phyloP scores from a whole-genome alignment of 1,140 invertebrate genomes.

The Nasonia giraulti region DNA sequence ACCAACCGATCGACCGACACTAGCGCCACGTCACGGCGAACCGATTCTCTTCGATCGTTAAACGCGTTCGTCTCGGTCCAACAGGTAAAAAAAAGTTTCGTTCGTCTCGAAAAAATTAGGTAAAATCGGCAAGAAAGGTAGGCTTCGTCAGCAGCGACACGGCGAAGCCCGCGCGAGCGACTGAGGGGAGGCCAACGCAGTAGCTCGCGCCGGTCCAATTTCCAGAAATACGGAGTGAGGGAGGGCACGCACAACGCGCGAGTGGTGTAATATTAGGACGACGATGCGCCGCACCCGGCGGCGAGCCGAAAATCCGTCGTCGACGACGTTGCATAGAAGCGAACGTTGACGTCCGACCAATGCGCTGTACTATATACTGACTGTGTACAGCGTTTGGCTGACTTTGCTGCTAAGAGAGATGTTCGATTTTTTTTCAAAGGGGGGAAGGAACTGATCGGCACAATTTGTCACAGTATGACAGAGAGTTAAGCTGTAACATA shows the following conservation, averaged over 20 bases:
- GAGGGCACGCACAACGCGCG: not conserved
- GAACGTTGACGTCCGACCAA: not conserved
- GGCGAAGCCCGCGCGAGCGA: slow-evolving; percentile 44
- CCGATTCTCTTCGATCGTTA: not conserved
- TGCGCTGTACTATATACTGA: not conserved
- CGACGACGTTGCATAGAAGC: slow-evolving; percentile 7
- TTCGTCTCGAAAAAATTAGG: not conserved
- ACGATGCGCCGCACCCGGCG: slow-evolving; percentile 53
- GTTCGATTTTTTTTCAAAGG: no score
- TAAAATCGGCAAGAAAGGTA: not conserved
- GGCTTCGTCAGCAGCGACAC: slow-evolving; percentile 21
- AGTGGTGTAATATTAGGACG: slow-evolving; percentile 60
- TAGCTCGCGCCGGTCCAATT: slow-evolving; percentile 43
- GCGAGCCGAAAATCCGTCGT: slow-evolving; percentile 37
- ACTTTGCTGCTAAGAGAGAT: no score
- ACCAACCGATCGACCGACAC: not conserved
- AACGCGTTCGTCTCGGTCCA: not conserved
- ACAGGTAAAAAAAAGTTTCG: not conserved
- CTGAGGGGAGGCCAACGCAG: slow-evolving; percentile 21
- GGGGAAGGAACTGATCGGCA: not conserved
- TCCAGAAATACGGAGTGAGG: slow-evolving; percentile 48
- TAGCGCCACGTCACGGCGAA: not conserved
- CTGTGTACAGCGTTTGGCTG: not conserved
- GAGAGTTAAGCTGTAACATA: not conserved
- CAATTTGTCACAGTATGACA: not conserved